These are phyloP conservation scores for Caenorhabditis inopinata DNA, from an alignment of 1,140 invertebrate genomes.

Conservation along the genomic window DNA sequence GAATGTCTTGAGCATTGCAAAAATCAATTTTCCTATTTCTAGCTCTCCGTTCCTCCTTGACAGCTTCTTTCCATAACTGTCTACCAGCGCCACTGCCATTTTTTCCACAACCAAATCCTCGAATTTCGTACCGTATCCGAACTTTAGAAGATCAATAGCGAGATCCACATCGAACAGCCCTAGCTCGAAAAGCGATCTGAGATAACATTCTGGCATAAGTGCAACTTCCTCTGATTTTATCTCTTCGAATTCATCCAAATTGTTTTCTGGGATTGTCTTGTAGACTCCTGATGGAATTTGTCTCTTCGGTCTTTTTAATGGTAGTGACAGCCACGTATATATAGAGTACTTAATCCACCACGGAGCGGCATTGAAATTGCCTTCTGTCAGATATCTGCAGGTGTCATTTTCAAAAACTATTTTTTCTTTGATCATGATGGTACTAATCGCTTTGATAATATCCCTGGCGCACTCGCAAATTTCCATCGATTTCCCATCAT, in stretches of 20 bases:
- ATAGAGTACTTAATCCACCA: slow-evolving; percentile 4
- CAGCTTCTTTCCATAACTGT: slow-evolving; percentile 19
- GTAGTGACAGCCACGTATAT: background rate
- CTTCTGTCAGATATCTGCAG: background rate
- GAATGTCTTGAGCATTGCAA: background rate
- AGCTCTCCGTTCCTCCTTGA: background rate
- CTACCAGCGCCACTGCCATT: background rate
- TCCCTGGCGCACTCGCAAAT: background rate
- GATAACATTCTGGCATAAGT: background rate
- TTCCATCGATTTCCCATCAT: background rate
- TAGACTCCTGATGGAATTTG: background rate
- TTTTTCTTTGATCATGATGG: background rate
- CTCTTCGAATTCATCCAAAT: background rate
- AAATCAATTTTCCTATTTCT: background rate
- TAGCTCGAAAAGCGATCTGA: background rate
- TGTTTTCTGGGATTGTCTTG: background rate
- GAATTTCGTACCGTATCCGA: background rate
- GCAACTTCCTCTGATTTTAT: background rate
- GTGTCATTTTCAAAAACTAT: background rate
- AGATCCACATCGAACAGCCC: background rate
- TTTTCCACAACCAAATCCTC: background rate
- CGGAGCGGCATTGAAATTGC: background rate
- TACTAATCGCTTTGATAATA: background rate
- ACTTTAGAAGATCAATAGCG: background rate
- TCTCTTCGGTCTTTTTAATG: background rate